Base-by-base conservation (phyloP, 2,113 vertebrate genomes). In the Opisthocomus hoazin region DNA sequence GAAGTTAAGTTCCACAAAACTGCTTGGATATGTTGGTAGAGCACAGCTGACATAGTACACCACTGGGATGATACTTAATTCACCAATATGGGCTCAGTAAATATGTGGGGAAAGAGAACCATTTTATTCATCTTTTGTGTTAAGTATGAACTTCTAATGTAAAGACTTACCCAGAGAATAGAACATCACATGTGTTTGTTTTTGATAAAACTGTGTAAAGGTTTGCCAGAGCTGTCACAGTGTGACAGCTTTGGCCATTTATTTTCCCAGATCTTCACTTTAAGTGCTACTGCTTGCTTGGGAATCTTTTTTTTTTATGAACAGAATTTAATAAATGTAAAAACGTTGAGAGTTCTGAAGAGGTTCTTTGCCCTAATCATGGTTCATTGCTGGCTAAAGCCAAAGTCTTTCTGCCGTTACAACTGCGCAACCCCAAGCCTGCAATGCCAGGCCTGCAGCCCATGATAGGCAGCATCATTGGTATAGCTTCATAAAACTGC, bases 151-250 rank as follows among this genome's bases (percentile, higher is more conserved):
- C 88, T 93, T 73, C 92, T 86, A 97, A 94, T 63, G 91, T 90
- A 97, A 88, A 97, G 93, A 90, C 45, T 57, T 80, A 91, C 58
- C 23, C 69, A 53, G 87, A 80, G 68, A 97, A 86, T 12, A 94
- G 81, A 87, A 39, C 57, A 81, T 65, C 87, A 69, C 29, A 69
- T 19, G 9, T 79, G 76, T 97, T 97, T 98, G 87, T 87, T 98
- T 93, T 96, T n/a, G n/a, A 79, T 13, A 96, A 92, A 98, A 96
- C 48, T 79, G 78, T 92, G 90, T 63, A 95, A 90, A 96, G 69
- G 56, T 97, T 93, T 97, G 95, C 87, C 58, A 77, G 83, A 95
- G 85, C 85, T 96, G 83, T 81, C 95, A 92, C 54, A 86, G 22
- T 17, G 18, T 9, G 19, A 81, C 39, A 73, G 65, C 73, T 80